A percentile compares a stretch with the other conserved stretches of the same genome.
These are phyloP conservation scores for Lepisosteus oculatus DNA, from an alignment of 2,113 vertebrate species.

Conservation along the genomic window DNA sequence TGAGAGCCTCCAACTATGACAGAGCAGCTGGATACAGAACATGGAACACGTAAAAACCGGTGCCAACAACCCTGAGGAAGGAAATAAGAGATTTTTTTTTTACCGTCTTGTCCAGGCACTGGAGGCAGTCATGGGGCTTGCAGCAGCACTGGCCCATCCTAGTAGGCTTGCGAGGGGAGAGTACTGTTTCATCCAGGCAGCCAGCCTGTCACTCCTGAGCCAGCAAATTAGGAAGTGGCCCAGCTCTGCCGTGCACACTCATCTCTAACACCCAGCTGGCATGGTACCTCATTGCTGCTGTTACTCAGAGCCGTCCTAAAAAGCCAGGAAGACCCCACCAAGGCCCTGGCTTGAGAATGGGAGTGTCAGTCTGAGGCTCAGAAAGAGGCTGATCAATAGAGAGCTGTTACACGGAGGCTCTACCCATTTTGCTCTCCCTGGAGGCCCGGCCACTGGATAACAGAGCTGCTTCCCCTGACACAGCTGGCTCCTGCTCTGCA, in stretches of 20 bases:
- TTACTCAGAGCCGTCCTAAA: constrained; percentile 31
- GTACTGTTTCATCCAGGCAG: constrained; percentile 44
- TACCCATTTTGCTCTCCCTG: constrained; percentile 20
- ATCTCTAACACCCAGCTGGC: constrained; percentile 26
- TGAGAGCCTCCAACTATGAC: not conserved
- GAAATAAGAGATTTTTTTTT: constrained; percentile 37
- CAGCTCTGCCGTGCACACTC: constrained; percentile 14
- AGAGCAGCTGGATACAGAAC: not conserved
- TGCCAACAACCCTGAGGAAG: not conserved
- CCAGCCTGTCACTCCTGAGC: constrained; percentile 37
- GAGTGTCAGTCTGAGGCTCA: constrained; percentile 7
- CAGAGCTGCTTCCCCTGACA: too few relatives aligned
- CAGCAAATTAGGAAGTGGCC: constrained; percentile 12
- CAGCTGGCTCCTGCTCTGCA: too few relatives aligned
- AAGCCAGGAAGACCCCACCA: constrained; percentile 42
- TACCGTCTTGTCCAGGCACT: constrained; percentile 80
- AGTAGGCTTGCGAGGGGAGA: constrained; percentile 40
- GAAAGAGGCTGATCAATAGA: constrained; percentile 45
- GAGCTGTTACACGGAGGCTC: constrained; percentile 27
- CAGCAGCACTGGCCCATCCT: constrained; percentile 80
- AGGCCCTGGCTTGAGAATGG: not conserved
- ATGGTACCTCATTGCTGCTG: constrained; percentile 38
- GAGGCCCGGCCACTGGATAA: too few relatives aligned
- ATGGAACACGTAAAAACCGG: not conserved
- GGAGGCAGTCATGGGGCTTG: constrained; percentile 63